Evolutionary conservation across 2,888 invertebrate species (phyloP).

Genomic region (Fragum fragum): DNA sequence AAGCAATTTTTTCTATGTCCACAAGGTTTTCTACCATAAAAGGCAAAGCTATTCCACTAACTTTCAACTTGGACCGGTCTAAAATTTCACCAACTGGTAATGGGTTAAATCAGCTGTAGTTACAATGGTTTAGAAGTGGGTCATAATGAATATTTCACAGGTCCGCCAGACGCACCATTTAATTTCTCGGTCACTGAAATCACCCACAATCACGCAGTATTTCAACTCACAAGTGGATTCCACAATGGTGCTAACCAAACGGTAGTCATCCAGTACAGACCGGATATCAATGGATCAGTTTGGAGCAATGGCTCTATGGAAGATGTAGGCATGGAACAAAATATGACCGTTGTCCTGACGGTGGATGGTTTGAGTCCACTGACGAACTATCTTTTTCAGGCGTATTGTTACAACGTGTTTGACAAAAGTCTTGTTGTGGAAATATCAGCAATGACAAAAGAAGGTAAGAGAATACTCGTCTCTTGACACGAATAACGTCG

Average conservation of each 20-base stretch:
- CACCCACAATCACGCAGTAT: constrained; percentile 13
- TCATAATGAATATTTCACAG: too few species aligned
- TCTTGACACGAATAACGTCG: too few species aligned
- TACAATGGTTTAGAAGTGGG: too few species aligned
- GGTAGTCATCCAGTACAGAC: constrained; percentile 31
- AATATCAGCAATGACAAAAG: background rate
- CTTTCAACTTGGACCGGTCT: too few species aligned
- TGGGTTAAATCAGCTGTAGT: too few species aligned
- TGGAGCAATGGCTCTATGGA: constrained; percentile 31
- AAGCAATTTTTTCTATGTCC: too few species aligned
- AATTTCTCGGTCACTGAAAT: constrained; percentile 16
- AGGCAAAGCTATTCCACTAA: too few species aligned
- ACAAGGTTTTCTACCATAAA: too few species aligned
- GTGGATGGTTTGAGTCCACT: constrained; percentile 24
- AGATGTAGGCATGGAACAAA: constrained; percentile 25
- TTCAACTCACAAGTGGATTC: constrained; percentile 36
- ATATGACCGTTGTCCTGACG: background rate
- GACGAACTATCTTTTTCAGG: constrained; percentile 35
- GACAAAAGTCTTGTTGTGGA: constrained; percentile 7
- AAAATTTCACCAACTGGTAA: too few species aligned
- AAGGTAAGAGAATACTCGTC: too few species aligned
- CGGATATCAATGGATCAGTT: background rate
- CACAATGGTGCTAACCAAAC: constrained; percentile 49
- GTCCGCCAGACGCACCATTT: constrained; percentile 44
- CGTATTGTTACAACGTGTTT: constrained; percentile 35